Conservation (phyloP, 2,113 vertebrate genomes). For the Indri indri region DNA sequence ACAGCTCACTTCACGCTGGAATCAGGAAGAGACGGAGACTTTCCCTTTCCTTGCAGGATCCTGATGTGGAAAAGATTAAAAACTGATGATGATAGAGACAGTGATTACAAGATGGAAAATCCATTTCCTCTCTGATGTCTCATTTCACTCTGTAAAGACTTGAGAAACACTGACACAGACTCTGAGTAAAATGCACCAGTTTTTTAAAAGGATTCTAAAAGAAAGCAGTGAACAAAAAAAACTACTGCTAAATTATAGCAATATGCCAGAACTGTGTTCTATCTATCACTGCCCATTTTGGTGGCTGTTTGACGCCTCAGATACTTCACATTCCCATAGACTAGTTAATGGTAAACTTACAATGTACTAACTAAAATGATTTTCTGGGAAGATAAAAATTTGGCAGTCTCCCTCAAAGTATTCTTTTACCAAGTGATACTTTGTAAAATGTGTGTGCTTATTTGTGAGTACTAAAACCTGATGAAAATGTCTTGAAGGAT, state of each 20-base stretch:
- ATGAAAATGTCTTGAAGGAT: not conserved
- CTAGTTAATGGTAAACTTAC: not conserved
- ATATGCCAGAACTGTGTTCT: not conserved
- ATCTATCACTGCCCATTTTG: accelerated
- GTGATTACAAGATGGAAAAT: constrained; percentile 53
- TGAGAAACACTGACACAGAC: constrained; percentile 23
- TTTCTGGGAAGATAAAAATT: not conserved
- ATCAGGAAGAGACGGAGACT: constrained; percentile 65
- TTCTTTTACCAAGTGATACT: not conserved
- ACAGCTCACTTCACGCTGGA: not conserved
- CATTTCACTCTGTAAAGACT: not conserved
- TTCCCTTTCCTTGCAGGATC: constrained; percentile 69
- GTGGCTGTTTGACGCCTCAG: not conserved
- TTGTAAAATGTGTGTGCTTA: not conserved
- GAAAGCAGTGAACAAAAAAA: not conserved
- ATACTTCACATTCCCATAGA: not conserved
- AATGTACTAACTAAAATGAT: not conserved
- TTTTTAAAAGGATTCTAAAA: not conserved
- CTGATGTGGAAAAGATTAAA: constrained; percentile 70
- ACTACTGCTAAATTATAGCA: not conserved
- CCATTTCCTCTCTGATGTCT: not conserved
- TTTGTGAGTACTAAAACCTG: not conserved
- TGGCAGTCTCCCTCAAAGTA: not conserved
- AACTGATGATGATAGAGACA: constrained; percentile 33
- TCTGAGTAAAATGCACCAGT: not conserved